Evolutionary conservation across 2,888 invertebrate species (phyloP).

Genomic region (Morinoia aosen): DNA sequence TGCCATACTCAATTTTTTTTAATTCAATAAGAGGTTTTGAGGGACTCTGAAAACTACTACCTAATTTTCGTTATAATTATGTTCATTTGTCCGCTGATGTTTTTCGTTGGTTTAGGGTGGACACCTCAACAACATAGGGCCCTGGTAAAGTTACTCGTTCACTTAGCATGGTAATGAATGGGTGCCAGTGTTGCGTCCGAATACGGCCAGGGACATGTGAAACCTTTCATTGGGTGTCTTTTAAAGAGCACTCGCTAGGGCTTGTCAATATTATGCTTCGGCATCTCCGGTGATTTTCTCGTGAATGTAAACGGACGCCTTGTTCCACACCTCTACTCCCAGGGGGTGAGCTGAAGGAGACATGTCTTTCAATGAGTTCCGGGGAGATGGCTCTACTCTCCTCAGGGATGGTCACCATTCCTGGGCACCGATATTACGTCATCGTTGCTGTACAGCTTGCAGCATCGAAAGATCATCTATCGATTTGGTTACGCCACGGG

Average conservation of each 20-base stretch:
- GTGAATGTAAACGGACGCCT: background rate
- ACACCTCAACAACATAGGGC: background rate
- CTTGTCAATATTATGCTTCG: constrained; percentile 10
- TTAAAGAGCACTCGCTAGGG: background rate
- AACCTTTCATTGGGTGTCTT: background rate
- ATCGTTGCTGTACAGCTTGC: too few relatives aligned
- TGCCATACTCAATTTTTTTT: background rate
- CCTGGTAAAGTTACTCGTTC: background rate
- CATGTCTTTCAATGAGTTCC: too few relatives aligned
- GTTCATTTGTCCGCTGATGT: background rate
- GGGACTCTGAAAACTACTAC: background rate
- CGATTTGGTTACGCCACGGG: too few relatives aligned
- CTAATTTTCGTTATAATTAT: background rate
- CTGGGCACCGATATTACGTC: too few relatives aligned
- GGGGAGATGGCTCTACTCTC: too few relatives aligned
- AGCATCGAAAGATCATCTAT: too few relatives aligned
- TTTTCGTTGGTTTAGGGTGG: background rate
- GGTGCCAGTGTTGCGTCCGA: background rate
- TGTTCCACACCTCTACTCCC: background rate
- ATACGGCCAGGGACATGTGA: background rate
- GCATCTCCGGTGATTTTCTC: background rate
- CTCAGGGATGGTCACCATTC: too few relatives aligned
- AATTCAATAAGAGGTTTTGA: background rate
- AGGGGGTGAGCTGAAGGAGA: background rate
- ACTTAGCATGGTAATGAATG: background rate